Base-by-base conservation (phyloP, 2,888 invertebrate species). In the Acleris emargana region DNA sequence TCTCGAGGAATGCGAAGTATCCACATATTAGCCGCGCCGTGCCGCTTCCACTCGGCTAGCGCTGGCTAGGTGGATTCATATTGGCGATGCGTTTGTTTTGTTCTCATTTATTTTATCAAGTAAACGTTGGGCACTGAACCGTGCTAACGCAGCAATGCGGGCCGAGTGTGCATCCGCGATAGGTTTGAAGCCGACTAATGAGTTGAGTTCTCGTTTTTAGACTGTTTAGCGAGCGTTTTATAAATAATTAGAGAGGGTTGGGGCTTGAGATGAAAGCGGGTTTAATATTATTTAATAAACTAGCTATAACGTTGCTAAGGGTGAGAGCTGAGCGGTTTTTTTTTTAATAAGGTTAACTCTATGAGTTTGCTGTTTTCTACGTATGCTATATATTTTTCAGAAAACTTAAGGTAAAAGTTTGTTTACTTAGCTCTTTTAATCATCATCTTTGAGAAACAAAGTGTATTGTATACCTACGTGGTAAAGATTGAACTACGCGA, bases 61-160 rank as follows among this genome's bases (percentile, higher is more conserved):
- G 89, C 87, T 83, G 80, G 87, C 89, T 90, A 89, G 89, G 76
- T 80, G 74, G 83, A 90, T 87, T 89, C 90, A 91, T 91, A 90
- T 89, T 88, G 88, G 83, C 86, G 86, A 85, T 90, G 89, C 88
- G 88, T 90, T 91, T 91, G 91, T 91, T 91, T 89, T 88, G 89
- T 88, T 86, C 87, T 87, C 89, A 91, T 91, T 89, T 90, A 92
- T 92, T 91, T 91, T 91, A 91, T 92, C 90, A 89, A 91, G 89
- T 90, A 89, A 90, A 89, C 85, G 87, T 83, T 83, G 86, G 89
- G 77, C 91, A 91, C 69, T 91, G 91, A 81, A 72, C 80, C 74
- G 71, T 82, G 71, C 71, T 88, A 91, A 91, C 84, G 75, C 82
- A 84, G 32, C 32, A 86, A 88, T 89, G 87, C 87, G 87, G 84